Percentiles rank a stretch among this genome's conserved stretches.
These are phyloP conservation scores for Oncorhynchus masou DNA, from an alignment of 2,113 vertebrate genomes.

Conservation along the genomic window DNA sequence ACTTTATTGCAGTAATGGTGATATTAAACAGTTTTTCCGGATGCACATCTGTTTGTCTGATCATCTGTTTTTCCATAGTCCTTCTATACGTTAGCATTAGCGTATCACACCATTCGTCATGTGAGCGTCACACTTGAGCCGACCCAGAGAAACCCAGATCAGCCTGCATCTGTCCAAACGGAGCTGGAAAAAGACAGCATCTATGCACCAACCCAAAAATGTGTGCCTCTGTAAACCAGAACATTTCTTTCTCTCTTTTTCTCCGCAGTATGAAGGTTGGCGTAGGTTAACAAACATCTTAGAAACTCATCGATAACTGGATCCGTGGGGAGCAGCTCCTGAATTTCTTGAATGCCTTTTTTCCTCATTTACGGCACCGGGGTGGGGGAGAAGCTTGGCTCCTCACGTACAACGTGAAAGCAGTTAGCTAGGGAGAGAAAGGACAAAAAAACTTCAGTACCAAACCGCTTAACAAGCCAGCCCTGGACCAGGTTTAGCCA, in stretches of 20 bases:
- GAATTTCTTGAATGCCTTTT: constrained; percentile 71
- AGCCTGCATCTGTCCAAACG: constrained; percentile 23
- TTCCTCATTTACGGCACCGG: constrained; percentile 52
- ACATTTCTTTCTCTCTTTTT: constrained; percentile 46
- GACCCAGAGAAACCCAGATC: constrained; percentile 26
- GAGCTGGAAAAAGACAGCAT: constrained; percentile 59
- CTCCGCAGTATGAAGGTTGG: constrained; percentile 54
- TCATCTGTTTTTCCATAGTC: constrained; percentile 62
- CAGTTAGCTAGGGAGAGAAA: constrained; percentile 3
- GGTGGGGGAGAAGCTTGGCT: constrained; percentile 38
- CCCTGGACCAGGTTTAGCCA: constrained; percentile 23
- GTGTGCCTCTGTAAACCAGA: constrained; percentile 21
- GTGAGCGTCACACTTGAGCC: constrained; percentile 35
- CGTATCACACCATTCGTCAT: constrained; percentile 53
- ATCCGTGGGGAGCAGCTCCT: constrained; percentile 67
- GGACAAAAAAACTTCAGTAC: constrained; percentile 6
- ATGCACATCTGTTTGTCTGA: constrained; percentile 72
- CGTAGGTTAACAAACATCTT: constrained; percentile 64
- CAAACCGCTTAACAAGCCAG: constrained; percentile 24
- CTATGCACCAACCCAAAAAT: constrained; percentile 29
- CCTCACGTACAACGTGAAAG: constrained; percentile 17
- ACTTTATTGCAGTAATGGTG: constrained; percentile 63
- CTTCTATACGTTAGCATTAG: constrained; percentile 53
- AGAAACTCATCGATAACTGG: constrained; percentile 74
- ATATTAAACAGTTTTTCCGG: constrained; percentile 65